A percentile compares a stretch with the other conserved stretches of the same genome.
Conservation (phyloP, 2,797 vertebrate genomes). For the Acridotheres tristis region DNA sequence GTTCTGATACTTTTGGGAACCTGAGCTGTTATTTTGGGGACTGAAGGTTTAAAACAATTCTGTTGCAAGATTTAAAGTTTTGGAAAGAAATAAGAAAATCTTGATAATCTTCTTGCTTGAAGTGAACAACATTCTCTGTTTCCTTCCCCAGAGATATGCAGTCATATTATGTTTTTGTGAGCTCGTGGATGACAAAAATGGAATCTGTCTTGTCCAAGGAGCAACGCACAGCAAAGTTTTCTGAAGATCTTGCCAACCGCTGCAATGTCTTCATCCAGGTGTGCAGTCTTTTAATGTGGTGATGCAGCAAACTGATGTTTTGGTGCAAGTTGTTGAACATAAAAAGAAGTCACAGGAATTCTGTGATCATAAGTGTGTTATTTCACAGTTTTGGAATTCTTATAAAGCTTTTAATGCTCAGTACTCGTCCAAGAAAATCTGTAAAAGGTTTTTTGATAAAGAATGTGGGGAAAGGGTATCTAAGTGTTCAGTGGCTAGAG, state of each 20-base stretch:
- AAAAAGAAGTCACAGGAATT: background rate
- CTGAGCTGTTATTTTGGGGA: background rate
- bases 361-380: background rate
- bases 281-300: background rate
- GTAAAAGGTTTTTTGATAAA: background rate
- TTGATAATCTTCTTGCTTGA: background rate
- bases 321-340: background rate
- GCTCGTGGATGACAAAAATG: constrained; percentile 99
- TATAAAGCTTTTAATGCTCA: background rate
- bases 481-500: background rate
- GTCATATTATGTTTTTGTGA: constrained; percentile 97
- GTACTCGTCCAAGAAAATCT: background rate
- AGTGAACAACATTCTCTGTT: background rate
- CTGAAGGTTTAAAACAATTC: background rate
- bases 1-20: background rate
- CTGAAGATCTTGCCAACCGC: constrained; percentile 91
- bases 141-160: constrained; percentile 89
- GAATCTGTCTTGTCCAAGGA: constrained; percentile 94
- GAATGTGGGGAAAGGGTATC: background rate
- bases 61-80: background rate
- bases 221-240: constrained; percentile 86
- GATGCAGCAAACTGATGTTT: background rate
- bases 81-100: background rate
- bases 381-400: background rate
- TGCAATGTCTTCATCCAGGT: constrained; percentile 98